A percentile compares a stretch with the other conserved stretches of the same genome.
Evolutionary conservation across 2,113 vertebrate species (phyloP).

Genomic region (Corvus cornix): DNA sequence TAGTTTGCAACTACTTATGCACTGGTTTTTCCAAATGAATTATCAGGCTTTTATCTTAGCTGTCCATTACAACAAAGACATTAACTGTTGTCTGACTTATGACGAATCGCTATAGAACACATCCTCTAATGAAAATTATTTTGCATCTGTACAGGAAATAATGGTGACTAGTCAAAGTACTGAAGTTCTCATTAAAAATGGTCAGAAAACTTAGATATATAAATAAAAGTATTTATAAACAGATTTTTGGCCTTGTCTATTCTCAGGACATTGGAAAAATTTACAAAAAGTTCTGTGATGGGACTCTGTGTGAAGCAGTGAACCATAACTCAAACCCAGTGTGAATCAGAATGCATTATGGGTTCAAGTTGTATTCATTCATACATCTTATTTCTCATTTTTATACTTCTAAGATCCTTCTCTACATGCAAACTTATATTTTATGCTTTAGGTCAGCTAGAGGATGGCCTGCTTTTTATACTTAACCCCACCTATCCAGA

Average conservation of each 20-base stretch:
- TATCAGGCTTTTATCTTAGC: background rate
- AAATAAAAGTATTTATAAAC: background rate
- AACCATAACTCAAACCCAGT: background rate
- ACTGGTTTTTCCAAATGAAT: background rate
- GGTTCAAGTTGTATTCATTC: background rate
- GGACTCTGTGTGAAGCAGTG: background rate
- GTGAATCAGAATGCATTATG: background rate
- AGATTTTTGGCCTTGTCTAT: background rate
- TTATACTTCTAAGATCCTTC: background rate
- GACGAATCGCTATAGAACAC: background rate
- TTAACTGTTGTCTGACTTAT: background rate
- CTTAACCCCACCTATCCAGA: background rate
- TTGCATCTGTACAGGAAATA: background rate
- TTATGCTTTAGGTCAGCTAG: background rate
- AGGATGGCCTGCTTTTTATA: background rate
- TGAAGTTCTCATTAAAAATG: background rate
- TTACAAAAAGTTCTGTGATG: background rate
- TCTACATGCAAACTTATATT: background rate
- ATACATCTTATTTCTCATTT: background rate
- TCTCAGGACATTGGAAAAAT: background rate
- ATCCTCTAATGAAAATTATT: background rate
- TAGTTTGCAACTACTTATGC: background rate
- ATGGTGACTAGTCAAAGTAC: background rate
- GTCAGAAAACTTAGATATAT: background rate
- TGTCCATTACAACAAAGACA: background rate